Base-by-base conservation (phyloP, 2,888 invertebrate species). In the Cotesia congregata region DNA sequence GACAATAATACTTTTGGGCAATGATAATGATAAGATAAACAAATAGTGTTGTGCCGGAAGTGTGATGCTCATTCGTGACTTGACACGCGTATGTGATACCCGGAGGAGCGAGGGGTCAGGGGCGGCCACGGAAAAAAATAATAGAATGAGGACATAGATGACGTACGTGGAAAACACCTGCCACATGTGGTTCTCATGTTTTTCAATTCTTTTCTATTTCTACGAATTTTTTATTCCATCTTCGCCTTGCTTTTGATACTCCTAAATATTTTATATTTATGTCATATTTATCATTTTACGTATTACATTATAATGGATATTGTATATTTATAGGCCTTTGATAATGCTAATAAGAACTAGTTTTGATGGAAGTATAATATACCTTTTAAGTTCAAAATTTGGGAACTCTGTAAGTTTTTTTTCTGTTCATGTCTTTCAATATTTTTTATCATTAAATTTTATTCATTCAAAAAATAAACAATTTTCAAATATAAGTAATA, bases 341-440 rank as follows among this genome's bases (percentile, higher is more conserved):
- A 30, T 30, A 30, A 30, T 30, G 30, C 30, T 30, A 30, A 30
- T 30, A 30, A 30, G 30, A 30, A 30, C 30, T 30, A 30, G 30
- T 30, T 30, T 80, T 86, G 86, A 86, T 86, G 85, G 82, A 78
- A 76, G 82, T 77, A 86, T 86, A 86, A 86, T 85, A 68, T 80
- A 72, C 61, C 61, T 17, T 76, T 6, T 62, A 74, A 60, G 60
- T 77, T 65, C 59, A 73, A 69, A 65, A 74, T 73, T 74, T 62
- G 59, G 15, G 15, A n/a, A 7, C 15, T 30, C 3, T 30, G n/a
- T n/a, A 30, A 30, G n/a, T n/a, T 30, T 30, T 30, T 30, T 30
- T 30, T 30, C 30, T 30, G 30, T 30, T 30, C 30, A 30, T 30
- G 3, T 30, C 30, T 30, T 30, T 30, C 30, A 30, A 30, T 30